phyloP scores from a whole-genome alignment of 2,113 vertebrate species.

The Trogon surrucura region DNA sequence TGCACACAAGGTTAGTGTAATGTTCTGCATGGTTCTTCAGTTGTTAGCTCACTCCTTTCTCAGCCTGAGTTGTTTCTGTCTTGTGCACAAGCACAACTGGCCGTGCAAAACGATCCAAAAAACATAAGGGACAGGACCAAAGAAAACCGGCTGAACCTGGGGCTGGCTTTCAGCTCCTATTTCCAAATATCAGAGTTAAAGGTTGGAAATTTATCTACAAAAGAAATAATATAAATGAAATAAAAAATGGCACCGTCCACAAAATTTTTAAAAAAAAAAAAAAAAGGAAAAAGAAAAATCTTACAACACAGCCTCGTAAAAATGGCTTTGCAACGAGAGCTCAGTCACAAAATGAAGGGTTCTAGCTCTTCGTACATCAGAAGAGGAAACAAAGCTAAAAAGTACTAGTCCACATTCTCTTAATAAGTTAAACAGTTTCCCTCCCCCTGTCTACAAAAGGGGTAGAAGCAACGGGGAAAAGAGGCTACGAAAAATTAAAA shows the following conservation, averaged over 20 bases:
- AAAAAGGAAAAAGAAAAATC: slow-evolving; percentile 15
- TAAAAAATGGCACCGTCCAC: slow-evolving; percentile 82
- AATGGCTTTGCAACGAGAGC: slow-evolving; percentile 60
- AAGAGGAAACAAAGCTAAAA: slow-evolving; percentile 79
- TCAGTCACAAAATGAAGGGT: slow-evolving; percentile 63
- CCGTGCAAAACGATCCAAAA: slow-evolving; percentile 58
- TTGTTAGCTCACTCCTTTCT: slow-evolving; percentile 63
- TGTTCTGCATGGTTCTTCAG: slow-evolving; percentile 55
- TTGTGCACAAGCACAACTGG: slow-evolving; percentile 42
- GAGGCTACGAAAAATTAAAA: slow-evolving; percentile 63
- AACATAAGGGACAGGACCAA: slow-evolving; percentile 74
- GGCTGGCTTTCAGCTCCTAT: slow-evolving; percentile 63
- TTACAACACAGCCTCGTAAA: slow-evolving; percentile 69
- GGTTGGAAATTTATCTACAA: slow-evolving; percentile 80
- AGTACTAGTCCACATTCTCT: slow-evolving; percentile 75
- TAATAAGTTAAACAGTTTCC: slow-evolving; percentile 87
- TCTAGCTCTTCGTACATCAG: slow-evolving; percentile 67
- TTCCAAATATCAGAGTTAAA: slow-evolving; percentile 74
- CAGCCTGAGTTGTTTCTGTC: slow-evolving; percentile 59
- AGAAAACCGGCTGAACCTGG: slow-evolving; percentile 67
- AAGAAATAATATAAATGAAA: slow-evolving; percentile 82
- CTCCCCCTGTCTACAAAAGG: slow-evolving; percentile 76
- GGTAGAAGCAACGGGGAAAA: slow-evolving; percentile 70
- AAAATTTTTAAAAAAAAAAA: slow-evolving; percentile 66
- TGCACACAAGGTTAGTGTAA: slow-evolving; percentile 3